Base-by-base conservation (phyloP, 2,113 vertebrate genomes). In the Romanogobio albipinnatus region DNA sequence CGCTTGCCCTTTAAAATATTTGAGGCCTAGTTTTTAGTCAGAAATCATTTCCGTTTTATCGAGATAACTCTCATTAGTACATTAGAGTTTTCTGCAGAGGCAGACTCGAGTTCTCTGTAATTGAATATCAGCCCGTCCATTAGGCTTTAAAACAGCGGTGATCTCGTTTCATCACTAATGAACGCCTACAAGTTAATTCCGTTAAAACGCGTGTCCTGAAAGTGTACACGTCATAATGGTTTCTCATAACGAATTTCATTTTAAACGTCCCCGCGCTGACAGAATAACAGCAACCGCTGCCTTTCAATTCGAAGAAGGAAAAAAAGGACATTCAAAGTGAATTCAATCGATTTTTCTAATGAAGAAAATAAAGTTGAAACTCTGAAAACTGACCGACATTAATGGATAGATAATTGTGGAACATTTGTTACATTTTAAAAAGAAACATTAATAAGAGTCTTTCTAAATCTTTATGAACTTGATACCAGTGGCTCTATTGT, bases 81-180 rank as follows among this genome's bases (percentile, higher is more conserved):
- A 29, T 39, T 39, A 6, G 36, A 77, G 47, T 53, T 39, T n/a
- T 22, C 11, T 29, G 0, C 43, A 29, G 73, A 24, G 19, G 33
- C 51, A 14, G 49, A 14, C 49, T n/a, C n/a, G 19, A 79, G 36
- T 58, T 43, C 45, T 61, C 22, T 26, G 77, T 80, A 80, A 80
- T 62, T 64, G 39, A 36, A 80, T 47, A 80, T 29, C 58, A 64
- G 22, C 39, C 77, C 39, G 39, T 62, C 13, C 76, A 62, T 79
- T 79, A 62, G 76, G 76, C 76, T 79, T 79, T 45, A 79, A 62
- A 79, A 62, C 58, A 79, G 33, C 76, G 5, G 36, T 47, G 36
- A 62, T 62, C 76, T 62, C 58, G 36, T 79, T 79, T 79, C 58
- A 47, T 29, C 58, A 7, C 58, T 79, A 47, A 79, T 79, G 58